These are phyloP conservation scores for Lasius platythorax DNA, from an alignment of 2,888 invertebrate species.

Conservation along the genomic window DNA sequence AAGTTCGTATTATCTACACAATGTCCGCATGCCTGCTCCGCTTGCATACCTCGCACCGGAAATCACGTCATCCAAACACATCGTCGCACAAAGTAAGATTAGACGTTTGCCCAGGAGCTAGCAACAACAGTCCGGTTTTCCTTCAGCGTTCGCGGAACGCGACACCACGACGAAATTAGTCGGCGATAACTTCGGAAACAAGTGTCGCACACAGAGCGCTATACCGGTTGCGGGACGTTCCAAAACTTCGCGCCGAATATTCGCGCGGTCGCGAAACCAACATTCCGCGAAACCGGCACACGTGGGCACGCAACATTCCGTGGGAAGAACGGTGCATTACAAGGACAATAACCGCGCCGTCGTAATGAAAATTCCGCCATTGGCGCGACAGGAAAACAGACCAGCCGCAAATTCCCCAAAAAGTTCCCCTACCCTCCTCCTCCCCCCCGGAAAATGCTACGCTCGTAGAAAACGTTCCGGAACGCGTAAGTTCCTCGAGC, in stretches of 20 bases:
- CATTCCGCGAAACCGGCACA: constrained; percentile 32
- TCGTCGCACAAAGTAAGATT: constrained; percentile 35
- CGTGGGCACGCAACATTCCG: not conserved
- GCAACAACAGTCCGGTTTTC: not conserved
- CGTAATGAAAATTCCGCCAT: constrained; percentile 52
- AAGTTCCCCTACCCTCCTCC: not conserved
- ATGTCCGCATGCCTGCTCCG: constrained; percentile 23
- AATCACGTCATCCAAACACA: constrained; percentile 54
- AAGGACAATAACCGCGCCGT: constrained; percentile 36
- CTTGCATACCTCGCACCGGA: constrained; percentile 25
- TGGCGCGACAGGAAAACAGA: constrained; percentile 40
- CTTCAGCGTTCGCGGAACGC: constrained; percentile 21
- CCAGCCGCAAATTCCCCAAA: constrained; percentile 32
- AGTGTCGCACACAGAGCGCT: constrained; percentile 6
- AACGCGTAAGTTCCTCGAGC: not conserved
- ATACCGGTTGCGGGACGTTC: constrained; percentile 15
- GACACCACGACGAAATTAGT: constrained; percentile 5
- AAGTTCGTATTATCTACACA: constrained; percentile 58
- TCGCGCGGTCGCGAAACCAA: constrained; percentile 30
- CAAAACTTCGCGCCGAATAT: constrained; percentile 38
- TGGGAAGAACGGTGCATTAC: not conserved
- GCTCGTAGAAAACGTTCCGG: not conserved
- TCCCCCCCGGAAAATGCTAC: constrained; percentile 16
- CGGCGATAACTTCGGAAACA: constrained; percentile 27
- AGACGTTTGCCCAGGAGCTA: constrained; percentile 26